A percentile compares a stretch with the other conserved stretches of the same genome.
Evolutionary conservation across 2,888 invertebrate species (phyloP).

Genomic region (Volucella inanis): DNA sequence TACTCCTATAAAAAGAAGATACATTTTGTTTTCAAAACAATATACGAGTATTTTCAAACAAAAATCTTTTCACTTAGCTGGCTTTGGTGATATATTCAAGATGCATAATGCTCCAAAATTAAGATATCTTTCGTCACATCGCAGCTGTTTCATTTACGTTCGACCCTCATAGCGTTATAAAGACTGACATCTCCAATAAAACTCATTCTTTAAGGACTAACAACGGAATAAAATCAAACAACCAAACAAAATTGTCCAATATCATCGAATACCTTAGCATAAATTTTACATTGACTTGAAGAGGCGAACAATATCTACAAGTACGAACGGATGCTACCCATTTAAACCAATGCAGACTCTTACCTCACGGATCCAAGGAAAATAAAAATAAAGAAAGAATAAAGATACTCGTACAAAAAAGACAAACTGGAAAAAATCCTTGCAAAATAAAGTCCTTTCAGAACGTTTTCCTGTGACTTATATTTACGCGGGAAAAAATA

Average conservation of each 20-base stretch:
- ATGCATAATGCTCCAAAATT: constrained; percentile 15
- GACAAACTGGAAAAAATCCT: constrained; percentile 20
- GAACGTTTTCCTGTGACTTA: constrained; percentile 20
- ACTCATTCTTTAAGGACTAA: constrained; percentile 7
- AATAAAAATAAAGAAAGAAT: not conserved
- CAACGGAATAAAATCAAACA: not conserved
- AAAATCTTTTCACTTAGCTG: constrained; percentile 12
- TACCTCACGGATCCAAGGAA: not conserved
- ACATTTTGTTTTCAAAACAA: not conserved
- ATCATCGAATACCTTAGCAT: constrained; percentile 46
- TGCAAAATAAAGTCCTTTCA: constrained; percentile 8
- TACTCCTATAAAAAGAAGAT: not conserved
- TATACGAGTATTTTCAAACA: not conserved
- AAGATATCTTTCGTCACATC: constrained; percentile 4
- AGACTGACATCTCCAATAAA: constrained; percentile 10
- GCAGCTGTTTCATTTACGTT: not conserved
- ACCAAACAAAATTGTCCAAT: constrained; percentile 12
- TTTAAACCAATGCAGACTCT: not conserved
- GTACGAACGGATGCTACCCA: not conserved
- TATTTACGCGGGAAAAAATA: not conserved
- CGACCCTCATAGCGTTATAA: not conserved
- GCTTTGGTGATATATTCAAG: not conserved
- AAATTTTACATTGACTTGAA: constrained; percentile 34
- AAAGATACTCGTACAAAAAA: not conserved
- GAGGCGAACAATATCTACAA: constrained; percentile 19